Evolutionary conservation across 2,888 invertebrate genomes (phyloP).

Genomic region (Hofmannophila pseudospretella): DNA sequence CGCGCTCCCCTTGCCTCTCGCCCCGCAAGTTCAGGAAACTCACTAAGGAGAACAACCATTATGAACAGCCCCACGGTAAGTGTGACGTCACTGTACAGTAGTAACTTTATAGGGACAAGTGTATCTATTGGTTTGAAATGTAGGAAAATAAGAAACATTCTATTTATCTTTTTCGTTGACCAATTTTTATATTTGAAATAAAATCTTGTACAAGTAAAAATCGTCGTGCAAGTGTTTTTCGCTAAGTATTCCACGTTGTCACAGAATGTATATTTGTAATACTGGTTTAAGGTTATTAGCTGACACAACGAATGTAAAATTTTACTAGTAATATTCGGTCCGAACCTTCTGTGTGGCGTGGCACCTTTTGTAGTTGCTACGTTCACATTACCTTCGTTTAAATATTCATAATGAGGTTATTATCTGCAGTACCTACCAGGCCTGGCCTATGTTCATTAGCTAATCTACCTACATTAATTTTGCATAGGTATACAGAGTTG

Average conservation of each 20-base stretch:
- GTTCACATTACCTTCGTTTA: constrained; percentile 6
- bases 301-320: background rate
- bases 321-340: background rate
- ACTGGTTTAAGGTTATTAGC: no score
- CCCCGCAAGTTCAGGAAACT: constrained; percentile 79
- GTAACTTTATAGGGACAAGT: no score
- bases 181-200: no score
- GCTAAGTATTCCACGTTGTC: no score
- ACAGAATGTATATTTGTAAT: no score
- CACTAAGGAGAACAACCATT: constrained; percentile 74
- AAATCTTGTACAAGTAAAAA: background rate
- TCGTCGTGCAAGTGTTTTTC: no score
- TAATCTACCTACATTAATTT: constrained; percentile 30
- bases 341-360: background rate
- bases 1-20: constrained; percentile 80
- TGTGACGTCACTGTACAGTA: no score
- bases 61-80: constrained; percentile 68
- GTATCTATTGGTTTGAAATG: no score
- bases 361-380: background rate
- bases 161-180: no score
- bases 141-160: no score
- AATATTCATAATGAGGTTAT: constrained; percentile 13
- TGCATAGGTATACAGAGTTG: constrained; percentile 19
- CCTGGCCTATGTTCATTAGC: constrained; percentile 24
- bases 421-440: constrained; percentile 18